Conservation (phyloP, 2,797 vertebrate species). For the Cossypha caffra region DNA sequence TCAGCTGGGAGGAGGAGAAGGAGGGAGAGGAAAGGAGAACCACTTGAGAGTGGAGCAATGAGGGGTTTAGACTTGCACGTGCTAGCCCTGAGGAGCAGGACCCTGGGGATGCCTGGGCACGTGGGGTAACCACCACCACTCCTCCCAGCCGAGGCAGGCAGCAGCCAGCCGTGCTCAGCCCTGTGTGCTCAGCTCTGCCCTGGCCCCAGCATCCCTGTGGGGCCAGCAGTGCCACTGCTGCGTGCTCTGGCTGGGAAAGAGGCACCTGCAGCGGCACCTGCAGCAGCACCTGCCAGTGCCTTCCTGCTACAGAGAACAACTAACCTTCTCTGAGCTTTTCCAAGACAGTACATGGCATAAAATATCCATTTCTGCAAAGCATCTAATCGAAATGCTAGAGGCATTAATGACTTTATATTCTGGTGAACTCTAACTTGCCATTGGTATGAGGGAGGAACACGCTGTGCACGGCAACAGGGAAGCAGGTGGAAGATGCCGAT, state of each 20-base stretch:
- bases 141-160: too few relatives aligned
- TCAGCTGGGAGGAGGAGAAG: neutral
- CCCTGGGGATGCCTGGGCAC: too few relatives aligned
- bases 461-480: neutral
- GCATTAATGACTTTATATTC: neutral
- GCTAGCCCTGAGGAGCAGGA: neutral
- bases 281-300: neutral
- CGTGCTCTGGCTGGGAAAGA: neutral
- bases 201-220: neutral
- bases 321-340: neutral
- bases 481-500: neutral
- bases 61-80: neutral
- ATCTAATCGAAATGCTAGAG: neutral
- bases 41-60: neutral
- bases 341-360: neutral
- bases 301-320: neutral
- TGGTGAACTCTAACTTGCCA: neutral
- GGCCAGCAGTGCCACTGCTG: accelerated
- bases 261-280: neutral
- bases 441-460: neutral
- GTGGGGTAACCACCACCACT: accelerated
- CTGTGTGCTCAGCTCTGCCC: neutral
- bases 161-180: neutral
- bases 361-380: neutral
- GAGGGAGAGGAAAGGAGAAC: too few relatives aligned